Base-by-base conservation (phyloP, 2,113 vertebrate species). In the Chauna torquata region DNA sequence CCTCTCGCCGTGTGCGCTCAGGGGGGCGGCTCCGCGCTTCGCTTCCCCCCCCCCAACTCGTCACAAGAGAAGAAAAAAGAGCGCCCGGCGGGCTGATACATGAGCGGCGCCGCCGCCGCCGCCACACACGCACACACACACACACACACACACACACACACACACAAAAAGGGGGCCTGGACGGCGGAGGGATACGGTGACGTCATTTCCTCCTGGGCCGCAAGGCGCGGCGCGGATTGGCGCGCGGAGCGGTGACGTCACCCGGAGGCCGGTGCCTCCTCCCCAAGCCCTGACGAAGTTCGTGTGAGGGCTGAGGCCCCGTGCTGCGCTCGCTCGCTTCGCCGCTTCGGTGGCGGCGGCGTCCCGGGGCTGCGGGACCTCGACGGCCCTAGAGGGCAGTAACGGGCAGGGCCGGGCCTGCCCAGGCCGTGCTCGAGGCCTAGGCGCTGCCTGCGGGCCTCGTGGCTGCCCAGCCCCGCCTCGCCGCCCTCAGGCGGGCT, bases 171-270 rank as follows among this genome's bases (percentile, higher is more conserved):
- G 32, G 79, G 82, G 95, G 77, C 94, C 96, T 86, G 90, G 75
- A 90, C 88, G 94, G 98, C 98, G 98, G 97, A 98, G 97, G 97
- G 95, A 98, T 97, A 97, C 52, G 69, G 11, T 88, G 77, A 83
- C 97, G 98, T 98, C 97, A 98, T 89, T 98, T 98, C 85, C 96
- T 15, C 12, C 95, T 86, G 81, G 61, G 64, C 59, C 45, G 32
- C 34, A 11, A 57, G 2, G 1, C 7, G 69, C 68, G 17, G n/a
- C 16, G 91, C 81, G 77, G 94, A 94, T 40, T 92, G 54, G 92
- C 8, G 14, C 9, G 19, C 16, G 44, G 28, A 47, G 66, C 28
- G 62, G 85, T 97, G 95, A 95, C 94, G 94, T 97, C 94, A 94
- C 42, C 23, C 27, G 61, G 58, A 61, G 75, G 13, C 58, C 49